Conservation (phyloP, 2,113 vertebrate species). For the Eurypyga helias region DNA sequence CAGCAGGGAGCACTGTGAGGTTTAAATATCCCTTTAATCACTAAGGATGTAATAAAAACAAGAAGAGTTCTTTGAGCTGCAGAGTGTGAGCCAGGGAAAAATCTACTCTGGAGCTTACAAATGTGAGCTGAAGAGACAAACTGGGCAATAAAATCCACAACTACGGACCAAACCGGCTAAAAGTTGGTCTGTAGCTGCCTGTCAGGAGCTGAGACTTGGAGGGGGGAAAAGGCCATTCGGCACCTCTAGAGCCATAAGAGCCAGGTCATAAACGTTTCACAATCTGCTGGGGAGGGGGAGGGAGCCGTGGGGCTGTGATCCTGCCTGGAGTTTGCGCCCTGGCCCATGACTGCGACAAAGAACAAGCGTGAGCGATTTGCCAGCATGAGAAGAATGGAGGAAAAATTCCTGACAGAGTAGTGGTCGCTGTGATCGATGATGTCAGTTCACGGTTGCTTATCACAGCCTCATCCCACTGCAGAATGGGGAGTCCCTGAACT, state of each 20-base stretch:
- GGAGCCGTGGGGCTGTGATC: background rate
- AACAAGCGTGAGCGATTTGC: background rate
- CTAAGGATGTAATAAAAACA: slow-evolving; percentile 74
- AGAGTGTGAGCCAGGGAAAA: slow-evolving; percentile 72
- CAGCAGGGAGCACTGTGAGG: slow-evolving; percentile 55
- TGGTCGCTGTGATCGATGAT: background rate
- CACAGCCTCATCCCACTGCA: background rate
- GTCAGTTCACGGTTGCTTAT: accelerated
- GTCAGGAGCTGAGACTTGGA: slow-evolving; percentile 43
- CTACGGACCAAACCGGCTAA: slow-evolving; percentile 54
- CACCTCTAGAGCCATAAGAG: slow-evolving; percentile 69
- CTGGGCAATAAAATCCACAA: slow-evolving; percentile 72
- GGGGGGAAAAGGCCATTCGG: slow-evolving; percentile 62
- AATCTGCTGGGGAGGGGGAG: slow-evolving; percentile 50
- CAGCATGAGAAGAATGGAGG: background rate
- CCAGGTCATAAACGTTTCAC: slow-evolving; percentile 55
- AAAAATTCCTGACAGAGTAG: background rate
- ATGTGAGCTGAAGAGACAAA: slow-evolving; percentile 71
- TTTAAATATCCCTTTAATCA: slow-evolving; percentile 74
- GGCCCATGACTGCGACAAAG: background rate
- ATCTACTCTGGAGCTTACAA: slow-evolving; percentile 67
- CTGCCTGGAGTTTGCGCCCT: background rate
- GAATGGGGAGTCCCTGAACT: background rate
- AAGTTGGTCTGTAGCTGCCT: slow-evolving; percentile 60
- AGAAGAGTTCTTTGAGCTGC: slow-evolving; percentile 68